Percentiles rank a stretch among this genome's conserved stretches.
Conservation (phyloP, 2,797 vertebrate species). For the Otus scops region DNA sequence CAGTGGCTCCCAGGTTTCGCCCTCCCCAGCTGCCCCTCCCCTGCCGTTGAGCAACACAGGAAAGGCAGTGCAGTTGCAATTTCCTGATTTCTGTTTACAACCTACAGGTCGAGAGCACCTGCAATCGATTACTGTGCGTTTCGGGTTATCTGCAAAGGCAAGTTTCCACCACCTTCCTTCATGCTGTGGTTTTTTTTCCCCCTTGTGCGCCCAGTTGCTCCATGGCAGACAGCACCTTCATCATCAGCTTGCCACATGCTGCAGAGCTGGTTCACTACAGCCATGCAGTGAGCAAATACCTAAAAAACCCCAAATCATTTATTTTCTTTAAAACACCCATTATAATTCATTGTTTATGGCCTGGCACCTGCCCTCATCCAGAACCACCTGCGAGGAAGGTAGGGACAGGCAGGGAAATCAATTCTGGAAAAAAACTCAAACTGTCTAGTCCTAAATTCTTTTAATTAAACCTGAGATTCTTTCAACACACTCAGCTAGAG, state of each 20-base stretch:
- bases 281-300: not conserved
- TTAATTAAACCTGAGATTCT: not conserved
- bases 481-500: not conserved
- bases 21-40: not conserved
- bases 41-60: not conserved
- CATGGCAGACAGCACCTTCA: not conserved
- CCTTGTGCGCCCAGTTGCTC: not conserved
- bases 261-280: not conserved
- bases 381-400: not conserved
- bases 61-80: not conserved
- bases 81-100: conserved; percentile 46
- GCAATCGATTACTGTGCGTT: not conserved
- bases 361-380: not conserved
- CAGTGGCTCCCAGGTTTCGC: not conserved
- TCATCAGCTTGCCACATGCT: not conserved
- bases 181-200: accelerated
- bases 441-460: not conserved
- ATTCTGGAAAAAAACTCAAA: not conserved
- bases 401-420: not conserved
- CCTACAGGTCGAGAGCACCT: not conserved
- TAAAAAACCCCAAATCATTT: not conserved
- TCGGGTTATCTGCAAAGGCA: not conserved
- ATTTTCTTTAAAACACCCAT: not conserved
- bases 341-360: not conserved
- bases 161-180: not conserved